Base-by-base conservation (phyloP, 2,888 invertebrate species). In the Auanema freiburgensis region DNA sequence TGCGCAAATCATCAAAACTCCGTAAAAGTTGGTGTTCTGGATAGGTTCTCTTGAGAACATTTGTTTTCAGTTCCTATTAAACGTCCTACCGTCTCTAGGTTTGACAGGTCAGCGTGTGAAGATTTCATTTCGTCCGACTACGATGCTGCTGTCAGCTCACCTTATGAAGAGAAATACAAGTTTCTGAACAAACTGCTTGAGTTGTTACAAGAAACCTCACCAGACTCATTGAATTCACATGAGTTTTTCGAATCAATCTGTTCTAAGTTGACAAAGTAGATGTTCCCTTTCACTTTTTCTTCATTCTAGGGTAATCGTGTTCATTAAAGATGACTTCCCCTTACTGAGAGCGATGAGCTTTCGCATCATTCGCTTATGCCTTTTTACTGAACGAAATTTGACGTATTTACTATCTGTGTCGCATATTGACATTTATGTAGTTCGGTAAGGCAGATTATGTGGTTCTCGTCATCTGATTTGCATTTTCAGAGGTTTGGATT, bases 401-500 rank as follows among this genome's bases (percentile, higher is more conserved):
- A 61, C 67, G 14, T 51, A 64, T 44, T 67, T 76, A 57, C 65
- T 76, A 4, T 71, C 64, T n/a, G 33, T 33, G 4, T 57, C 62
- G 10, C 72, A 76, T 54, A 67, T 69, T 11, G 76, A 76, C 49
- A 76, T 74, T 55, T 76, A 68, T 44, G 65, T 73, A 4, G 68
- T 76, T n/a, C 23, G 71, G 71, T 71, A 16, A 33, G 42, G 6
- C 23, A 21, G 21, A 49, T 16, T 52, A 16, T n/a, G 0, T 21
- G 16, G 11, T 42, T 18, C 23, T 33, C 16, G 23, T 49, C 2
- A 23, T 43, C 12, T 43, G 33, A 33, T 33, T 33, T 33, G 33
- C 33, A 33, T 42, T 33, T 85, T 80, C 76, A 91, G 92, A 81
- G 93, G 92, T 72, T 88, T 96, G 84, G 96, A 96, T 86, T 87